A percentile compares a stretch with the other conserved stretches of the same genome.
Conservation (phyloP, 2,113 vertebrate species). For the Meriones unguiculatus region DNA sequence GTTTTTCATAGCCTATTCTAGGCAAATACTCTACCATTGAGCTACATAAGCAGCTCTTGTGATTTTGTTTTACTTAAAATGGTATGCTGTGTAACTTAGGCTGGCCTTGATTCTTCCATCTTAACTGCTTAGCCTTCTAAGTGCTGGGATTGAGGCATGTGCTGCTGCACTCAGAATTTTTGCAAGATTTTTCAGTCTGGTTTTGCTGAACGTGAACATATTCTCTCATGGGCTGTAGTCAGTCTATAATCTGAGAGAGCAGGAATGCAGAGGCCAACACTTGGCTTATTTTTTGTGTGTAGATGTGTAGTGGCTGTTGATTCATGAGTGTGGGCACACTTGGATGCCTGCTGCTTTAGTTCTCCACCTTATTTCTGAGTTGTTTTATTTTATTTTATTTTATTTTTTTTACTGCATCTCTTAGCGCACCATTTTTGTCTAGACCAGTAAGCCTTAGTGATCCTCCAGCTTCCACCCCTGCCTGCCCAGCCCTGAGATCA, state of each 20-base stretch:
- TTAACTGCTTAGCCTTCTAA: neutral
- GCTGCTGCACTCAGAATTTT: neutral
- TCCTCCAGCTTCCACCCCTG: too few relatives aligned
- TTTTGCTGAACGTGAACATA: neutral
- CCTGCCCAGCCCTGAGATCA: neutral
- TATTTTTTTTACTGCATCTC: neutral
- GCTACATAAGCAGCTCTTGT: neutral
- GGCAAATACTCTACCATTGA: neutral
- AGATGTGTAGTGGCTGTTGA: neutral
- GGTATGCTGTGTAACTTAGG: neutral
- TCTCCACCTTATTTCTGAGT: neutral
- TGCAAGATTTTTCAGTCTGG: neutral
- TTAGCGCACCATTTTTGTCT: neutral
- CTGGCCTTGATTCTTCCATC: neutral
- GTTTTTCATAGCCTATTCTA: neutral
- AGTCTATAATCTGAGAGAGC: neutral
- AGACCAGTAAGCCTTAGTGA: neutral
- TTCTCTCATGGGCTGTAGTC: neutral
- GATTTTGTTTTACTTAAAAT: neutral
- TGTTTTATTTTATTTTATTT: neutral
- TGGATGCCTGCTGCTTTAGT: neutral
- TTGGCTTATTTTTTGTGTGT: neutral
- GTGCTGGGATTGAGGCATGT: neutral
- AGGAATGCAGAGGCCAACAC: neutral
- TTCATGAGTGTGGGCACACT: neutral